phyloP scores from a whole-genome alignment of 2,888 invertebrate species.

The Scelioninae gen. 1 region DNA sequence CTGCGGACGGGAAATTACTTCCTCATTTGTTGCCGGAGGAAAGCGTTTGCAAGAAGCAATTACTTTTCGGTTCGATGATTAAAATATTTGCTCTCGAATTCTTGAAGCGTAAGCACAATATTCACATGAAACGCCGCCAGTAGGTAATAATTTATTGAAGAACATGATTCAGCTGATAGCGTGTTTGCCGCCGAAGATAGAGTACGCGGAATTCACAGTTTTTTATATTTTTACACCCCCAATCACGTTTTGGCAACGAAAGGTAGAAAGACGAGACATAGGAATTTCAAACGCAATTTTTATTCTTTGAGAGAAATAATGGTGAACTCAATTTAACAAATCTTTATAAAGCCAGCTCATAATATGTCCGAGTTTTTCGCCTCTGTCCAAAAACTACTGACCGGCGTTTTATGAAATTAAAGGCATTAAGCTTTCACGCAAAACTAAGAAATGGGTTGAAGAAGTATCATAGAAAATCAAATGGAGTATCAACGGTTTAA shows the following conservation, averaged over 20 bases:
- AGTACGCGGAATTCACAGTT: conserved; percentile 8
- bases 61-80: conserved; percentile 57
- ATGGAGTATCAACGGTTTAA: conserved; percentile 26
- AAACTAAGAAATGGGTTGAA: conserved; percentile 48
- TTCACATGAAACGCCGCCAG: conserved; percentile 40
- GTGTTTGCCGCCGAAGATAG: conserved; percentile 17
- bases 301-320: too few species aligned
- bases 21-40: conserved; percentile 34
- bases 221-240: conserved; percentile 11
- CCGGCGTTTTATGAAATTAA: conserved; percentile 13
- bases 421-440: conserved; percentile 37
- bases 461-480: conserved; percentile 47
- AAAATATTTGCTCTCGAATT: conserved; percentile 62
- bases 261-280: neutral
- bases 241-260: neutral
- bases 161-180: conserved; percentile 39
- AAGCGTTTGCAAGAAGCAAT: conserved; percentile 53
- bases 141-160: conserved; percentile 48
- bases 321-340: too few species aligned
- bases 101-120: conserved; percentile 48
- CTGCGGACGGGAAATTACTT: conserved; percentile 32
- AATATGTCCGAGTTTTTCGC: too few species aligned
- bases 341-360: too few species aligned
- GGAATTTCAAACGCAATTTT: too few species aligned
- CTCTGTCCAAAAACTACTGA: too few species aligned